phyloP scores from a whole-genome alignment of 2,113 vertebrate species.

The Ginglymostoma cirratum region DNA sequence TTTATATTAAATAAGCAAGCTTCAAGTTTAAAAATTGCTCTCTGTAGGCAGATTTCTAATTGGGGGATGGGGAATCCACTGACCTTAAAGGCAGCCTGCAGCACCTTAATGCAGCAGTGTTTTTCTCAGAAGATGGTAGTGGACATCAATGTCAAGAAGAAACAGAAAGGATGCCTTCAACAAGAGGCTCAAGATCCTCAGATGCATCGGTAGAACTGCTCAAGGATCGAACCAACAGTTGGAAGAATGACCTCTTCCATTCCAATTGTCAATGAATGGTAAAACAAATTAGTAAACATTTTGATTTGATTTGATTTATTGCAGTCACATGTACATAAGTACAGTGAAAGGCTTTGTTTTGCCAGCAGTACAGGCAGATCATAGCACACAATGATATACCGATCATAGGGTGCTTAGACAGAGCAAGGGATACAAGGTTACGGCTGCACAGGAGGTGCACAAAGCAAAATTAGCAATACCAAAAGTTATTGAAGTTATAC shows the following conservation, averaged over 20 bases:
- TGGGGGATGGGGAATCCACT: neutral
- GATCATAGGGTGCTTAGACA: too few relatives aligned
- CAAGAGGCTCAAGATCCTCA: neutral
- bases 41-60: neutral
- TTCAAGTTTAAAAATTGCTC: neutral
- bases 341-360: too few relatives aligned
- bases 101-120: neutral
- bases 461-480: too few relatives aligned
- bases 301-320: too few relatives aligned
- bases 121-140: neutral
- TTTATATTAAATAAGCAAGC: constrained; percentile 8
- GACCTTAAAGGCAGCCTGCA: neutral
- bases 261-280: neutral
- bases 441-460: too few relatives aligned
- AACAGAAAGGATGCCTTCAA: neutral
- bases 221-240: neutral
- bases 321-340: too few relatives aligned
- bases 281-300: neutral
- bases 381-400: too few relatives aligned
- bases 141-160: neutral
- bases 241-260: neutral
- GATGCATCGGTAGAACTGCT: neutral
- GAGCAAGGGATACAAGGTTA: too few relatives aligned
- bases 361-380: too few relatives aligned
- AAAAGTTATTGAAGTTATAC: too few relatives aligned